A percentile compares a stretch with the other conserved stretches of the same genome.
Evolutionary conservation across 1,140 invertebrate genomes (phyloP).

Genomic region (Ips nitidus): DNA sequence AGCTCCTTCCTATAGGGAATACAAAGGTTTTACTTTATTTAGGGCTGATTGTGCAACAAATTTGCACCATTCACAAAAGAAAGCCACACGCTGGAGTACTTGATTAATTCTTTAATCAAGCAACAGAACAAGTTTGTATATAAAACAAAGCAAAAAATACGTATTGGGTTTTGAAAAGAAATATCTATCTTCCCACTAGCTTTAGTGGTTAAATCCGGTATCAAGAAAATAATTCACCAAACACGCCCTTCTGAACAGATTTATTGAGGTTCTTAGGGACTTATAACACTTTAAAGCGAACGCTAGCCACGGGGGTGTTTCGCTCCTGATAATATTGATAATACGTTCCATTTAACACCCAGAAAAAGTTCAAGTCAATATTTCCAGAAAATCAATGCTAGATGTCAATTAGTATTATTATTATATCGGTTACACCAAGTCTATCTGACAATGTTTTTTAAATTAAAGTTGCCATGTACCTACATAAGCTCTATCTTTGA

Average conservation of each 20-base stretch:
- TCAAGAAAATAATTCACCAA: neutral
- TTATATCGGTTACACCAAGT: too few species aligned
- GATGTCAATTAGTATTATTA: too few species aligned
- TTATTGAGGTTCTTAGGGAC: neutral
- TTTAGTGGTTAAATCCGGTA: neutral
- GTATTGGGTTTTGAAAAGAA: neutral
- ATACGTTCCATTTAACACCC: neutral
- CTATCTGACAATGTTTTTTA: too few species aligned
- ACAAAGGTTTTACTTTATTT: neutral
- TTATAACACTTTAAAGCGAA: slow-evolving; percentile 3
- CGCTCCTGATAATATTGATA: neutral
- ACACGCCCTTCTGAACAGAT: neutral
- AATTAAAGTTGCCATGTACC: too few species aligned
- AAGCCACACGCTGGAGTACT: too few species aligned
- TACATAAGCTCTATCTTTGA: too few species aligned
- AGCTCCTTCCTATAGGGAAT: neutral
- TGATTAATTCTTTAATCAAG: too few species aligned
- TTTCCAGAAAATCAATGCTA: too few species aligned
- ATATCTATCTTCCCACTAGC: neutral
- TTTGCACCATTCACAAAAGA: neutral
- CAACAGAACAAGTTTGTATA: neutral
- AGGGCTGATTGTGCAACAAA: neutral
- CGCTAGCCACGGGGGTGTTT: neutral
- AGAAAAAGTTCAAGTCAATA: neutral
- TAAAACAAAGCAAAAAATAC: neutral